Percentiles rank a stretch among this genome's conserved stretches.
Evolutionary conservation across 2,797 vertebrate genomes (phyloP).

Genomic region (Crax fasciolata): DNA sequence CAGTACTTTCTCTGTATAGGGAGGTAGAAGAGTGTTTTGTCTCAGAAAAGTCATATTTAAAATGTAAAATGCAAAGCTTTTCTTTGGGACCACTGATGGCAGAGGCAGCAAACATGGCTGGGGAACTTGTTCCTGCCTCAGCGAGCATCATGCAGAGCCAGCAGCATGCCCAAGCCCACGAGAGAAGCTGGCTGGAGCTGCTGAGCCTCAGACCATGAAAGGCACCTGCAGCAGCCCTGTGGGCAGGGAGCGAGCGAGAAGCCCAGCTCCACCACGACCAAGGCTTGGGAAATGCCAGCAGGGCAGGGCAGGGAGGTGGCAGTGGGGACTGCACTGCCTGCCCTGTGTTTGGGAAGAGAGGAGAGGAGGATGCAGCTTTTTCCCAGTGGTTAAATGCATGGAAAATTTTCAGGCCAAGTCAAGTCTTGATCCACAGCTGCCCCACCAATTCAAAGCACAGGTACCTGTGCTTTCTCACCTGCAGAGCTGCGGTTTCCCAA

Average conservation of each 20-base stretch:
- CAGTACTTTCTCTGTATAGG: not conserved
- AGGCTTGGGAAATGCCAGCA: slow-evolving; percentile 7
- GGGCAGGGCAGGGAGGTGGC: not conserved
- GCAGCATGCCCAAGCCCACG: not conserved
- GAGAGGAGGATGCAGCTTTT: not conserved
- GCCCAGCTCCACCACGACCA: not conserved
- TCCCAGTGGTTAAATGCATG: not conserved
- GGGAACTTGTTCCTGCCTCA: not conserved
- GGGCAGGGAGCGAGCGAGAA: not conserved
- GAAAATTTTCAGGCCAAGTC: not conserved
- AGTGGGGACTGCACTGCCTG: rapidly evolving
- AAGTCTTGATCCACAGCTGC: not conserved
- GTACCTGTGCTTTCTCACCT: not conserved
- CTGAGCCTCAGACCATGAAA: slow-evolving; percentile 11
- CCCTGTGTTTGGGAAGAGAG: not conserved
- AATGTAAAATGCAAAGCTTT: not conserved
- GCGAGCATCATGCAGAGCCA: not conserved
- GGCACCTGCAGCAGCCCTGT: not conserved
- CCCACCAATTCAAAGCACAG: not conserved
- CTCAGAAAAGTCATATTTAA: not conserved
- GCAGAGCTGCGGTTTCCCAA: not conserved
- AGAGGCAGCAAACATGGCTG: not conserved
- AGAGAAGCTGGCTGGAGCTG: not conserved
- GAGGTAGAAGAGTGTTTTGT: not conserved
- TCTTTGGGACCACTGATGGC: not conserved